A percentile compares a stretch with the other conserved stretches of the same genome.
These are phyloP conservation scores for Globia sparganii DNA, from an alignment of 2,888 invertebrate genomes.

Conservation along the genomic window DNA sequence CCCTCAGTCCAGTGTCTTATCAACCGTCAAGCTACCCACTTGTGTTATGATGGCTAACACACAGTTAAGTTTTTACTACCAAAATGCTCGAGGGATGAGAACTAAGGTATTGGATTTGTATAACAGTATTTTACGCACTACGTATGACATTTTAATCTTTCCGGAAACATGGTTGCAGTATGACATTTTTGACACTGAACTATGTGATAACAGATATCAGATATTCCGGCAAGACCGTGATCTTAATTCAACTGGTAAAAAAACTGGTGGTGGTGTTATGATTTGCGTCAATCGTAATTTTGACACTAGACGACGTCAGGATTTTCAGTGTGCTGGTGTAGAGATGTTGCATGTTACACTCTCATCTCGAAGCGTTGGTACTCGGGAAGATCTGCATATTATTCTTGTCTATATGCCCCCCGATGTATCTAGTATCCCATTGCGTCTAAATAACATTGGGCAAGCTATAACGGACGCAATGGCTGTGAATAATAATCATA, in stretches of 20 bases:
- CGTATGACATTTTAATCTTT: background rate
- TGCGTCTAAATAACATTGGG: no score
- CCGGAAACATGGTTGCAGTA: slow-evolving; percentile 2
- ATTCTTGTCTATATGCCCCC: no score
- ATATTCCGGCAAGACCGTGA: slow-evolving; percentile 6
- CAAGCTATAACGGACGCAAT: no score
- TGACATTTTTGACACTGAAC: slow-evolving; percentile 11
- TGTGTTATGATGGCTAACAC: background rate
- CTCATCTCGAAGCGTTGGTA: no score
- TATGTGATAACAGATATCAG: slow-evolving; percentile 11
- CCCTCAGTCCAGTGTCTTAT: no score
- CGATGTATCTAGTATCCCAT: no score
- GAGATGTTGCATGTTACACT: no score
- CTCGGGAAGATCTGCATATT: no score
- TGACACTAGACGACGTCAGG: background rate
- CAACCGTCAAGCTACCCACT: no score
- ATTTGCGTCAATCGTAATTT: slow-evolving; percentile 6
- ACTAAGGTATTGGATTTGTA: slow-evolving; percentile 9
- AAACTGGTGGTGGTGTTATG: slow-evolving; percentile 13
- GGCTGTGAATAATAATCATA: no score
- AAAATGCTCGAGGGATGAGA: slow-evolving; percentile 15
- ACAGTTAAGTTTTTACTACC: slow-evolving; percentile 9
- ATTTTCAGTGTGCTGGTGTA: background rate
- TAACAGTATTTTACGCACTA: slow-evolving; percentile 3
- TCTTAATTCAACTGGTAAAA: slow-evolving; percentile 8